Evolutionary conservation across 2,797 vertebrate genomes (phyloP).

Genomic region (Rhinoraja longicauda): DNA sequence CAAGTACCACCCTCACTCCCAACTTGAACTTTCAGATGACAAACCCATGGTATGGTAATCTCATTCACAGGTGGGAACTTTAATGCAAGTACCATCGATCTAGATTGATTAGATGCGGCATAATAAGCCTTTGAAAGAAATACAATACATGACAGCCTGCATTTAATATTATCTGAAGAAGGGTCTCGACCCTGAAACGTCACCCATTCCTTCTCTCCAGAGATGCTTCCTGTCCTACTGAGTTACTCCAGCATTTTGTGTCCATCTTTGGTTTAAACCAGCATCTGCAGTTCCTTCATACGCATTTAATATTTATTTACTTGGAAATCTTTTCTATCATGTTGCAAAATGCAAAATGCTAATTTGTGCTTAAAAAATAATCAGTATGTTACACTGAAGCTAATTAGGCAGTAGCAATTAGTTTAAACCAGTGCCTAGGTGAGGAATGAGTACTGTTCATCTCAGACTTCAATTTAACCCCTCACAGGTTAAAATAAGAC

Average conservation of each 20-base stretch:
- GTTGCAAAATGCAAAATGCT: not conserved
- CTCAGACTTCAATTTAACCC: not conserved
- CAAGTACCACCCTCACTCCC: constrained; percentile 54
- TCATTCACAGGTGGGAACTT: constrained; percentile 78
- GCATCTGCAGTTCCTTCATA: no score
- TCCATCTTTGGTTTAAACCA: no score
- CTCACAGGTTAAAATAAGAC: not conserved
- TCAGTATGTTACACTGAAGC: not conserved
- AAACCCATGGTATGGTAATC: constrained; percentile 89
- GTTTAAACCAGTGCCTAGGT: not conserved
- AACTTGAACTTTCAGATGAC: constrained; percentile 90
- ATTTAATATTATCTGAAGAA: not conserved
- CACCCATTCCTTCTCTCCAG: no score
- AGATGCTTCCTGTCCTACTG: no score
- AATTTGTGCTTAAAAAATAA: not conserved
- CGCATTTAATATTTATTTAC: not conserved
- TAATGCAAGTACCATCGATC: constrained; percentile 86
- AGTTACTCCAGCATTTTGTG: no score
- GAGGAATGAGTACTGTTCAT: not conserved
- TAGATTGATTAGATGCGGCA: constrained; percentile 93
- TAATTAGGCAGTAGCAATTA: not conserved
- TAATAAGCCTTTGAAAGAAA: constrained; percentile 53
- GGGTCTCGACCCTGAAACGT: no score
- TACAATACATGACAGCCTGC: not conserved
- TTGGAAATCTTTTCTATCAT: not conserved